phyloP scores from a whole-genome alignment of 2,113 vertebrate genomes.

The Ondatra zibethicus region DNA sequence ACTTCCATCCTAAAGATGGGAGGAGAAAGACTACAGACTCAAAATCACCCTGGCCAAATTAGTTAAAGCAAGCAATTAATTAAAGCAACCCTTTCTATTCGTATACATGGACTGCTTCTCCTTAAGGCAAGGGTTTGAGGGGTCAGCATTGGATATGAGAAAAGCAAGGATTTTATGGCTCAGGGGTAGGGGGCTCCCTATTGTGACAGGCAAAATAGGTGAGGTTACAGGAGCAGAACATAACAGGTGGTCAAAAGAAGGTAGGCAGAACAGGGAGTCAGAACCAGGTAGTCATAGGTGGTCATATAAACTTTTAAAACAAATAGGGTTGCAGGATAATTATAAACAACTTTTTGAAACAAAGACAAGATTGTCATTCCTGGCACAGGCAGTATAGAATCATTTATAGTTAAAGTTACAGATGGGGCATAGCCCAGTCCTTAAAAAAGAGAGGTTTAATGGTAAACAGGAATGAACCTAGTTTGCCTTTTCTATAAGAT shows the following conservation, averaged over 20 bases:
- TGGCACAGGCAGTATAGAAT: neutral
- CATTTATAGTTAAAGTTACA: neutral
- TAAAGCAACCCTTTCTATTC: neutral
- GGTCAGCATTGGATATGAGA: neutral
- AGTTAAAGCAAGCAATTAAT: neutral
- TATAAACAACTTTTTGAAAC: neutral
- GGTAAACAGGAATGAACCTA: neutral
- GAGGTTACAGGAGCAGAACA: neutral
- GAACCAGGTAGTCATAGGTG: neutral
- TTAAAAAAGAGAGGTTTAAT: neutral
- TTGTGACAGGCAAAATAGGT: neutral
- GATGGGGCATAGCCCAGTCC: neutral
- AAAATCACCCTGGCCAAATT: neutral
- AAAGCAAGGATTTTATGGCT: neutral
- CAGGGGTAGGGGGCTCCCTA: neutral
- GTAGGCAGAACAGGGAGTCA: neutral
- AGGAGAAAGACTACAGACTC: neutral
- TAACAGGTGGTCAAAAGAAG: neutral
- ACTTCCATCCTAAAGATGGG: neutral
- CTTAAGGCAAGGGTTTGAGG: neutral
- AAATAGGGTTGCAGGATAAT: neutral
- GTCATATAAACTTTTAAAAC: neutral
- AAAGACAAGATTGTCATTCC: neutral
- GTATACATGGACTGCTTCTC: neutral
- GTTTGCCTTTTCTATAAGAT: neutral